Base-by-base conservation (phyloP, 2,113 vertebrate genomes). In the Stegastes partitus region DNA sequence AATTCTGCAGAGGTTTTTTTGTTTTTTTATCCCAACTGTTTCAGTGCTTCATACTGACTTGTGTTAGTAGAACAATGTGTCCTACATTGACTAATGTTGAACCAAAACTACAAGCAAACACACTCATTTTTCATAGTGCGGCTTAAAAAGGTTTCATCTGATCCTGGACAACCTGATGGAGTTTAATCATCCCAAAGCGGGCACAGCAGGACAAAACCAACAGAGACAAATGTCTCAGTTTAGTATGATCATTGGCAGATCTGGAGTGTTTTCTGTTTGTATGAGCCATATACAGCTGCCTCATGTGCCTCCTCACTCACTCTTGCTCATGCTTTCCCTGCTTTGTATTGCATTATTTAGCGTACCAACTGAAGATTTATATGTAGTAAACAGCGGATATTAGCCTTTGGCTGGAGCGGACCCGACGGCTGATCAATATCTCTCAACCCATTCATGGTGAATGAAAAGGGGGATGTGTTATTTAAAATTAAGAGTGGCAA, bases 151-250 rank as follows among this genome's bases (percentile, higher is more conserved):
- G 82, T 84, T 87, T 85, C 62, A 74, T 89, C 81, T 84, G 84
- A 79, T 81, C 81, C 74, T 87, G 87, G 84, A 92, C 83, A 80
- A 78, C 74, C 81, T 63, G 83, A 87, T 89, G 70, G 84, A 85
- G 79, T 92, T 90, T 91, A 93, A 92, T 93, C 74, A 75, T 80
- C 72, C 77, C 78, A 67, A 87, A 90, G 87, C 55, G 54, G 67
- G 68, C 85, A 81, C 85, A 88, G 79, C 72, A 78, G 85, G 84
- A 83, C 74, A 80, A 68, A 81, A 68, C 66, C 74, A 86, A 81
- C 87, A 80, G 79, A 92, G 90, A 94, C 86, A 93, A 94, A 95
- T 94, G 91, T 90, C 88, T 92, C 89, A 80, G 85, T 92, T 94
- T 93, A 92, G 73, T 66, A 53, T 86, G 86, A 93, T 93, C 85